A percentile compares a stretch with the other conserved stretches of the same genome.
Evolutionary conservation across 2,113 vertebrate species (phyloP).

Genomic region (Boulengeromyrus knoepffleri): DNA sequence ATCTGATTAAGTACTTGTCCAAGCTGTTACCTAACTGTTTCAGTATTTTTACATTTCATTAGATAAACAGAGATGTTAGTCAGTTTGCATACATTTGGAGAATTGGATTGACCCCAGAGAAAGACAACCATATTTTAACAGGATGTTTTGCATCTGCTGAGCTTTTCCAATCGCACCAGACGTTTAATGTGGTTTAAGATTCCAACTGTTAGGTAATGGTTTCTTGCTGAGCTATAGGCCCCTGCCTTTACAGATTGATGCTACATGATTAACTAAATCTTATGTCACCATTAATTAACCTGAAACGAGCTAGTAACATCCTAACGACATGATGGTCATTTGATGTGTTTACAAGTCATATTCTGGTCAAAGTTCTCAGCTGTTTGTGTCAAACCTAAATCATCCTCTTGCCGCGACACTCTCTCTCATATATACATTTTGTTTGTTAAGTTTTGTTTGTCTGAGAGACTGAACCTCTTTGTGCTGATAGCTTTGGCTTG

Average conservation of each 20-base stretch:
- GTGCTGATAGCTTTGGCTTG: not conserved
- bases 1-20: not conserved
- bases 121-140: not conserved
- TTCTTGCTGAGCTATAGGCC: not conserved
- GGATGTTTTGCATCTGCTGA: not conserved
- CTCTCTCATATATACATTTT: not conserved
- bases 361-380: not conserved
- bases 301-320: not conserved
- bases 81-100: not conserved
- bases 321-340: not conserved
- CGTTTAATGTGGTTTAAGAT: not conserved
- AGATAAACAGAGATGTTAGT: not conserved
- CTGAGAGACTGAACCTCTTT: not conserved
- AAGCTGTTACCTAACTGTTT: not conserved
- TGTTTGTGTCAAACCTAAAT: not conserved
- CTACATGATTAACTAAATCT: not conserved
- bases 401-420: not conserved
- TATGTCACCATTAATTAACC: not conserved
- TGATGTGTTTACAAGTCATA: not conserved
- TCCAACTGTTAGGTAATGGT: not conserved
- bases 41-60: not conserved
- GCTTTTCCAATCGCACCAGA: not conserved
- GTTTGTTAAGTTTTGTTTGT: not conserved
- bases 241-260: not conserved
- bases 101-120: not conserved